Evolutionary conservation across 2,113 vertebrate genomes (phyloP).

Genomic region (Irena cyanogastra): DNA sequence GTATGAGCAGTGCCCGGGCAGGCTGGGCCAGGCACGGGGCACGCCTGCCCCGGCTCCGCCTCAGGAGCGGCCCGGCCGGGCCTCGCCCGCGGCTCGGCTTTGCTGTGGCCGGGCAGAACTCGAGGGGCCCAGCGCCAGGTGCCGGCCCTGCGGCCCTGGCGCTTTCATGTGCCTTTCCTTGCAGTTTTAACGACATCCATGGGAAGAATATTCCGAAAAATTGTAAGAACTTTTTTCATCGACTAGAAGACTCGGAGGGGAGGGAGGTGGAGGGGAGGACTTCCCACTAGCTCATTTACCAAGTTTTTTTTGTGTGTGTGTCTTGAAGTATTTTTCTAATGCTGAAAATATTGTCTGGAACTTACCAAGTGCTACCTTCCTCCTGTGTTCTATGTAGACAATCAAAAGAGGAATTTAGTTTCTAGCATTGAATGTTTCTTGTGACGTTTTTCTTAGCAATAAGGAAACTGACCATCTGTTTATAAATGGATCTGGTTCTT

Average conservation of each 20-base stretch:
- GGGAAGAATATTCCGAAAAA: conserved; percentile 3
- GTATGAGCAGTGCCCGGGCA: conserved; percentile 76
- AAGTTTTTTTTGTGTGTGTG: conserved; percentile 17
- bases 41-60: too few species aligned
- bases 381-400: conserved; percentile 54
- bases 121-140: neutral
- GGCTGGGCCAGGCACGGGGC: neutral
- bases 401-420: conserved; percentile 59
- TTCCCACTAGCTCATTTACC: conserved; percentile 36
- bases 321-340: conserved; percentile 63
- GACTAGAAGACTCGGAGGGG: conserved; percentile 23
- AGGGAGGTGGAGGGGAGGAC: conserved; percentile 2
- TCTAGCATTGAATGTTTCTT: conserved; percentile 50
- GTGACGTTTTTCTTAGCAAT: conserved; percentile 36
- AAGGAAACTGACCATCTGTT: conserved; percentile 14
- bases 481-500: conserved; percentile 32
- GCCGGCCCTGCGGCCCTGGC: conserved; percentile 6
- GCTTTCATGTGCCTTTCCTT: neutral
- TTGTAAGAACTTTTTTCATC: neutral
- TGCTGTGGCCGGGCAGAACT: neutral
- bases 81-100: neutral
- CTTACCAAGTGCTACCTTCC: conserved; percentile 50
- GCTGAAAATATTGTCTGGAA: conserved; percentile 48
- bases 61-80: neutral
- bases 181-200: conserved; percentile 10